These are phyloP conservation scores for Archivesica marissinica DNA, from an alignment of 1,140 invertebrate genomes.

Conservation along the genomic window DNA sequence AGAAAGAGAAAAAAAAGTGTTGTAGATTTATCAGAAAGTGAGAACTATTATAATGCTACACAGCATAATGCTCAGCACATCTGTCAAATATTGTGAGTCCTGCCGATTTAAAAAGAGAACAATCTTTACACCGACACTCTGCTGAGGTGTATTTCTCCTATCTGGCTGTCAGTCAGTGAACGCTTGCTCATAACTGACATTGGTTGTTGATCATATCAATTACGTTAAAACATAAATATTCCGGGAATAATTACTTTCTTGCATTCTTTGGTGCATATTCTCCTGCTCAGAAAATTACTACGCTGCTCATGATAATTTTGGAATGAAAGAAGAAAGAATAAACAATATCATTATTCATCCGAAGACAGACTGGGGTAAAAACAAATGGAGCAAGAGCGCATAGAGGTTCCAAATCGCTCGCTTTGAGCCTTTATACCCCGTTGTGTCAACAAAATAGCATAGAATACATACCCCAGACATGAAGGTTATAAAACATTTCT, in stretches of 20 bases:
- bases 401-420: no score
- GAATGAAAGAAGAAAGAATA: constrained; percentile 2
- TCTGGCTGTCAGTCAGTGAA: constrained; percentile 12
- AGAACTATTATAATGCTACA: constrained; percentile 2
- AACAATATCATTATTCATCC: not conserved
- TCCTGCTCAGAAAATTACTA: not conserved
- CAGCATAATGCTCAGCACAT: constrained; percentile 4
- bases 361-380: not conserved
- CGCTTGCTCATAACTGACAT: constrained; percentile 22
- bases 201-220: constrained; percentile 43
- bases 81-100: constrained; percentile 29
- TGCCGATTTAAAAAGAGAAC: not conserved
- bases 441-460: no score
- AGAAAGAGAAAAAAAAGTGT: not conserved
- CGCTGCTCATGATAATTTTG: not conserved
- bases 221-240: constrained; percentile 49
- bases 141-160: constrained; percentile 14
- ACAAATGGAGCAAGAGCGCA: no score
- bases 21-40: constrained; percentile 17
- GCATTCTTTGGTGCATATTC: not conserved
- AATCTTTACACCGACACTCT: constrained; percentile 2
- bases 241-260: constrained; percentile 39
- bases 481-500: no score
- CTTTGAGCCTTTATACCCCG: no score
- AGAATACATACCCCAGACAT: no score